Percentiles rank a stretch among this genome's conserved stretches.
Conservation (phyloP, 2,888 invertebrate species). For the Stictocephala bisonia region DNA sequence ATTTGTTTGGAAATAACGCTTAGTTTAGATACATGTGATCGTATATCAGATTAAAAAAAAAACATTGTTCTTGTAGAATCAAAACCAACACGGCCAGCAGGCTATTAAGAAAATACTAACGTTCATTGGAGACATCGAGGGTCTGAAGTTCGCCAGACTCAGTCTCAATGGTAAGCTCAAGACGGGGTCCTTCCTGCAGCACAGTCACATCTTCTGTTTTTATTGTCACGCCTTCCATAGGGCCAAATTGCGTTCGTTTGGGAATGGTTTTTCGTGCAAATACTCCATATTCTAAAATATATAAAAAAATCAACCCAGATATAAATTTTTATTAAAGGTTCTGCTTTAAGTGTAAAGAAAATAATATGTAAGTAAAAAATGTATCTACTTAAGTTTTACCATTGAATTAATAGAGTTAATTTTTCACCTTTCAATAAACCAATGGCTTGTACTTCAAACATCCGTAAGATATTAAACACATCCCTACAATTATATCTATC, state of each 20-base stretch:
- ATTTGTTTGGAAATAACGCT: too few relatives aligned
- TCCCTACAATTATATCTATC: too few relatives aligned
- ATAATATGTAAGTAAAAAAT: background rate
- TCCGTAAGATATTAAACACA: too few relatives aligned
- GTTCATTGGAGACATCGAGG: constrained; percentile 74
- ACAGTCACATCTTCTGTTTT: constrained; percentile 47
- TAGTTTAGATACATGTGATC: too few relatives aligned
- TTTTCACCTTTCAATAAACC: too few relatives aligned
- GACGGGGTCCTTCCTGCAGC: constrained; percentile 44
- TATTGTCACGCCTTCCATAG: constrained; percentile 75
- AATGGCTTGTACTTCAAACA: too few relatives aligned
- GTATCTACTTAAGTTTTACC: constrained; percentile 35
- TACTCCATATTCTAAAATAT: constrained; percentile 68
- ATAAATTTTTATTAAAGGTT: constrained; percentile 42
- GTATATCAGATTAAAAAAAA: too few relatives aligned
- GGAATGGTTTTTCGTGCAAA: constrained; percentile 77
- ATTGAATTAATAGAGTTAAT: too few relatives aligned
- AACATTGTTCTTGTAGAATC: too few relatives aligned
- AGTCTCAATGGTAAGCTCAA: constrained; percentile 68
- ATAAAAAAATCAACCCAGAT: too few relatives aligned
- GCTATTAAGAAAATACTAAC: constrained; percentile 65
- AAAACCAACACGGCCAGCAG: too few relatives aligned
- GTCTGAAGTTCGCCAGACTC: constrained; percentile 66
- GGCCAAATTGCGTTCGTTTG: constrained; percentile 81
- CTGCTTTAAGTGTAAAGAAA: background rate